phyloP scores from a whole-genome alignment of 2,113 vertebrate genomes.

The Eclectus roratus region DNA sequence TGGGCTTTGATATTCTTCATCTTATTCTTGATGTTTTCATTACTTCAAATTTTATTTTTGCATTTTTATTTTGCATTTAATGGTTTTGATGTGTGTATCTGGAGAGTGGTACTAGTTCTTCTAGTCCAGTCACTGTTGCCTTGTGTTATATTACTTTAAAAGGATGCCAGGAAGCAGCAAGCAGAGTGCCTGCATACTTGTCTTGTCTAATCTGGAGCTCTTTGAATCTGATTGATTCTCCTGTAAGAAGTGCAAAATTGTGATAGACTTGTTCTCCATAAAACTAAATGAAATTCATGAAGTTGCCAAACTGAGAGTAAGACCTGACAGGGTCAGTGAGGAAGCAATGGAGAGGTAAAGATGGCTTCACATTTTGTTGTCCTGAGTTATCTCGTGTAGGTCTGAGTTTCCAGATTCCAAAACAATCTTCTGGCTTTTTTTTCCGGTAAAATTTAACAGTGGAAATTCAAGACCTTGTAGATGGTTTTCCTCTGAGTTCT shows the following conservation, averaged over 20 bases:
- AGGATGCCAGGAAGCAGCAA: neutral
- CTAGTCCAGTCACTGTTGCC: neutral
- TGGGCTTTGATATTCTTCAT: neutral
- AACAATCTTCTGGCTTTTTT: rapidly evolving
- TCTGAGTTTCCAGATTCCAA: neutral
- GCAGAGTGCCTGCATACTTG: neutral
- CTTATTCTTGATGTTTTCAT: neutral
- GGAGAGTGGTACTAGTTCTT: neutral
- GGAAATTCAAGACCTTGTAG: neutral
- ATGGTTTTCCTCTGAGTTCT: neutral
- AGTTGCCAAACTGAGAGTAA: neutral
- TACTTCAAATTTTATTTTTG: neutral
- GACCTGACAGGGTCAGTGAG: neutral
- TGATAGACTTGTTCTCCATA: neutral
- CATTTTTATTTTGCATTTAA: neutral
- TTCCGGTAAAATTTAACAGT: neutral
- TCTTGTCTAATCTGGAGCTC: neutral
- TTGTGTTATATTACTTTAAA: neutral
- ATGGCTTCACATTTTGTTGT: neutral
- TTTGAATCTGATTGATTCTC: neutral
- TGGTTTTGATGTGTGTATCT: neutral
- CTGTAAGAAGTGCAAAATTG: neutral
- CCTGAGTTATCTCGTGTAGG: neutral
- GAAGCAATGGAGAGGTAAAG: neutral
- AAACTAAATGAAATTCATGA: neutral